Base-by-base conservation (phyloP, 2,113 vertebrate species). In the Synodontis membranacea region DNA sequence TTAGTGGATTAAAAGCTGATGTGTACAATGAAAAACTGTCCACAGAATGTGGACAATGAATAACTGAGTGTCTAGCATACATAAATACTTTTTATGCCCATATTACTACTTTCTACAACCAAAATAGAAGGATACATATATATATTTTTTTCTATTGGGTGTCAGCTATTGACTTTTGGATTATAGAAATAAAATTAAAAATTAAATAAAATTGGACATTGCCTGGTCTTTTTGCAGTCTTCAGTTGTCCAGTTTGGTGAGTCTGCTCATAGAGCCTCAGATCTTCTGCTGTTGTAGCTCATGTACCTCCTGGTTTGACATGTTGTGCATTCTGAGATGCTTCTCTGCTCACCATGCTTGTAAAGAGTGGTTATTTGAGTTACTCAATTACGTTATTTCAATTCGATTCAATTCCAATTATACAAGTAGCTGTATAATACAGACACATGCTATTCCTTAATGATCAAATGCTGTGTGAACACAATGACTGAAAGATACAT, bases 401-500 rank as follows among this genome's bases (percentile, higher is more conserved):
- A 68, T 82, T 54, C 46, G 48, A 48, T 31, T 31, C 60, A 88
- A 80, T 87, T 87, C 28, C 64, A 60, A 21, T 31, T 39, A 46
- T 70, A 80, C 23, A 76, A 39, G 9, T 11, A 31, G 70, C 46
- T n/a, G 52, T 76, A 50, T 60, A 72, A 19, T 66, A 52, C 64
- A 31, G 75, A 78, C 46, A 76, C 17, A 60, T 17, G 21, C 5
- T 25, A 58, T 58, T 25, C 54, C 54, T 23, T 62, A 28, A 62
- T 62, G n/a, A n/a, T n/a, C n/a, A 64, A 64, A 14, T 60, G 56
- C 56, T 60, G 8, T 28, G 23, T 60, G 23, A n/a, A 14, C 62
- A 64, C n/a, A 64, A 31, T 9, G 31, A 68, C 15, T 68, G 6
- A 68, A 68, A 68, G 3, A 66, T 6, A 34, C n/a, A 34, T 34